Base-by-base conservation (phyloP, 2,113 vertebrate species). In the Galbula dea region DNA sequence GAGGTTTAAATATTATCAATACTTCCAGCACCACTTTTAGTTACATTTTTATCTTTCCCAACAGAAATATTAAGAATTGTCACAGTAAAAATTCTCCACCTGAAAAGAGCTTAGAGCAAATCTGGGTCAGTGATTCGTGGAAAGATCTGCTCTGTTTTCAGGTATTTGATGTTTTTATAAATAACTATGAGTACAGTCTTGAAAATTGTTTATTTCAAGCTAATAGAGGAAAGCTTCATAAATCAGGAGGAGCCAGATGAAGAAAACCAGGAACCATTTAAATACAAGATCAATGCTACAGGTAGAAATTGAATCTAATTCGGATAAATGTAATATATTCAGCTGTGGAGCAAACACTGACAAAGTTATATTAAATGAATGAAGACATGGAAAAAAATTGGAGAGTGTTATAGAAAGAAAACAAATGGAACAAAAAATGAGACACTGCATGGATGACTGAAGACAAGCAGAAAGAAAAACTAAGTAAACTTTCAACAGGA, bases 81-180 rank as follows among this genome's bases (percentile, higher is more conserved):
- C 62, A 79, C 27, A 48, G 37, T 68, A 86, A 77, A 90, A 74
- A 61, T 41, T 10, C 7, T 77, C 45, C 26, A 48, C 71, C 67
- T 61, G 74, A 93, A 95, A 92, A 92, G 32, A 87, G 39, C 59
- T 92, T 86, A 67, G 27, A 94, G 30, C 41, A 87, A 89, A 94
- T 83, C 71, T 92, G 63, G 86, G 81, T 66, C 87, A 36, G 41
- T 58, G 90, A 83, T 89, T 80, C 85, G n/a, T 86, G 45, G 76
- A 24, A 82, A 81, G 61, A 91, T 90, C 85, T 81, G 65, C 58
- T 73, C 52, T 83, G 19, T 86, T 77, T 92, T 45, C 36, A 49
- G 22, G 11, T 72, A 91, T 95, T 65, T 41, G 39, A n/a, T 92
- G 46, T 72, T 78, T 86, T 79, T 88, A 88, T 92, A 88, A 88